Percentiles rank a stretch among this genome's conserved stretches.
phyloP scores from a whole-genome alignment of 2,888 invertebrate species.

The Octonoba sinensis region DNA sequence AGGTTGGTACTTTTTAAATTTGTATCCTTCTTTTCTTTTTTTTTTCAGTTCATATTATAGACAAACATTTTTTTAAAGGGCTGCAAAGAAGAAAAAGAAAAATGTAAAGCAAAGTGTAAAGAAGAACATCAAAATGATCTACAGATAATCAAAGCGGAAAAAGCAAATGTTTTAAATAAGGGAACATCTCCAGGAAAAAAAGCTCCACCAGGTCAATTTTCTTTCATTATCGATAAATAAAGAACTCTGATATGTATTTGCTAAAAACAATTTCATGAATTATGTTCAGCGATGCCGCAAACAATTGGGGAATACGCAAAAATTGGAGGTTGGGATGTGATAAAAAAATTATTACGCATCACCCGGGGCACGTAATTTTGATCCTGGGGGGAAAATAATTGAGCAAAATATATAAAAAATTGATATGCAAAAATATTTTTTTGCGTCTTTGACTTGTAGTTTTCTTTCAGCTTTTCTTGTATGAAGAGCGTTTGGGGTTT shows the following conservation, averaged over 20 bases:
- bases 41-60: neutral
- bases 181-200: conserved; percentile 23
- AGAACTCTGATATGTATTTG: neutral
- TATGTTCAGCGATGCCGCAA: too few species aligned
- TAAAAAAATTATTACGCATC: too few species aligned
- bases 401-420: too few species aligned
- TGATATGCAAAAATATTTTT: too few species aligned
- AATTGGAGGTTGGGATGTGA: too few species aligned
- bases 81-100: conserved; percentile 13
- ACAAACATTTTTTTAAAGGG: neutral
- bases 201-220: conserved; percentile 20
- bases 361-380: too few species aligned
- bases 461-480: too few species aligned
- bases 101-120: conserved; percentile 14
- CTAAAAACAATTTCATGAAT: neutral
- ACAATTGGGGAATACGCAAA: too few species aligned
- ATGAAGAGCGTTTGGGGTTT: too few species aligned
- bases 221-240: neutral
- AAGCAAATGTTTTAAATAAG: conserved; percentile 30
- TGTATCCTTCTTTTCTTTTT: neutral
- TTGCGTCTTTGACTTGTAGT: too few species aligned
- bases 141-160: neutral
- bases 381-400: too few species aligned
- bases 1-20: conserved; percentile 2
- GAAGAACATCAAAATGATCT: conserved; percentile 24